These are phyloP conservation scores for Rutpela maculata DNA, from an alignment of 2,888 invertebrate genomes.

Conservation along the genomic window DNA sequence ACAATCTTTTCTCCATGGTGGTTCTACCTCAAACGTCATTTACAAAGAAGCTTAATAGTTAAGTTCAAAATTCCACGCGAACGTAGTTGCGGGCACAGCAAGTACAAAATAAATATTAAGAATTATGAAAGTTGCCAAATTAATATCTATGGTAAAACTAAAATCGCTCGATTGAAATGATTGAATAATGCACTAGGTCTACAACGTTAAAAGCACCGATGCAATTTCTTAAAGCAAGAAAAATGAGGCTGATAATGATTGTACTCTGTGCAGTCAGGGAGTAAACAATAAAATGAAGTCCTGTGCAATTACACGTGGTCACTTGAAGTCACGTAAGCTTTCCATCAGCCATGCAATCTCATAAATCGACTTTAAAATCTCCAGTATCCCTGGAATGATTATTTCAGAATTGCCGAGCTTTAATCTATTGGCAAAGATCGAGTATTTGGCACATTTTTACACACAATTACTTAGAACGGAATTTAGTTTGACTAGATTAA, in stretches of 20 bases:
- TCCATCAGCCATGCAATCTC: background rate
- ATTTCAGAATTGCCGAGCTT: background rate
- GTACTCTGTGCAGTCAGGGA: background rate
- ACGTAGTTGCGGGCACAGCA: no score
- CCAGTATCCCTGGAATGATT: background rate
- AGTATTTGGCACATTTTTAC: background rate
- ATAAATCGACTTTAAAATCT: background rate
- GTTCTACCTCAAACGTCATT: no score
- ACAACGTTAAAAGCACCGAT: background rate
- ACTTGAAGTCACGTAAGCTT: background rate
- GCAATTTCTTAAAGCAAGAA: background rate
- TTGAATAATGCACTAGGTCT: background rate
- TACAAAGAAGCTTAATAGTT: no score
- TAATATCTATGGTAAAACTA: no score
- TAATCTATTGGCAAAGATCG: background rate
- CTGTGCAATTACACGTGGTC: background rate
- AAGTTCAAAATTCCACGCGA: no score
- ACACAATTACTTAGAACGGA: background rate
- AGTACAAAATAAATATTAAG: no score
- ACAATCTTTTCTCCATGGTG: no score
- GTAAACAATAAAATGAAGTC: background rate
- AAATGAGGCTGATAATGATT: background rate
- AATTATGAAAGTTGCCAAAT: no score
- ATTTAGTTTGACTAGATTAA: background rate
- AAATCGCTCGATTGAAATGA: background rate